Conservation (phyloP, 2,797 vertebrate species). For the Danio choprae region DNA sequence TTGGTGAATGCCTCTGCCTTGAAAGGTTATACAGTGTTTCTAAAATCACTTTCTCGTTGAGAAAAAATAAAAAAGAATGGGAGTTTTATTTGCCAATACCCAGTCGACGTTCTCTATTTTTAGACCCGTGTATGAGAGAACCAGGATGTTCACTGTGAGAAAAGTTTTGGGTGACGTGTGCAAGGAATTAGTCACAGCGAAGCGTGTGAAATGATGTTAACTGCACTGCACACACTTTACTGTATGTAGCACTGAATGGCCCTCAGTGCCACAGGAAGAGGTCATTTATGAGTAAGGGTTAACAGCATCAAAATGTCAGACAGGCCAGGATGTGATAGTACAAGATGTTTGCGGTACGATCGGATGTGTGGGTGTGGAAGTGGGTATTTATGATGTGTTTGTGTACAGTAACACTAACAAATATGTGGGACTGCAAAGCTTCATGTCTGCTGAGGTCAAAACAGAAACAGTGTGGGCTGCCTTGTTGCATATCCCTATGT, state of each 20-base stretch:
- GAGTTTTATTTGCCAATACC: conserved; percentile 1
- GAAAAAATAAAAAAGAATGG: background rate
- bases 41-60: background rate
- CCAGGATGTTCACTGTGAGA: conserved; percentile 60
- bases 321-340: conserved; percentile 21
- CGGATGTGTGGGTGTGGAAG: conserved; percentile 43
- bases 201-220: conserved; percentile 16
- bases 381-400: conserved; percentile 42
- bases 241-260: background rate
- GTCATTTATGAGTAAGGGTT: conserved; percentile 19
- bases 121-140: conserved; percentile 6
- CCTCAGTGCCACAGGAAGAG: conserved; percentile 30
- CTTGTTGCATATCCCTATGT: conserved; percentile 81
- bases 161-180: conserved; percentile 51
- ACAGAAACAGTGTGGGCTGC: conserved; percentile 49
- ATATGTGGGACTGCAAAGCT: conserved; percentile 46
- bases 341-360: conserved; percentile 35
- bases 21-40: background rate
- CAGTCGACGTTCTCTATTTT: background rate
- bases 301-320: conserved; percentile 35
- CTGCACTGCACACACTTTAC: background rate
- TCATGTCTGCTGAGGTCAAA: conserved; percentile 27
- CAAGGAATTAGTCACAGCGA: conserved; percentile 53
- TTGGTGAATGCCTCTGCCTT: background rate
- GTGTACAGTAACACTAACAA: conserved; percentile 51